These are phyloP conservation scores for Heterochromis multidens DNA, from an alignment of 2,113 vertebrate species.

Conservation along the genomic window DNA sequence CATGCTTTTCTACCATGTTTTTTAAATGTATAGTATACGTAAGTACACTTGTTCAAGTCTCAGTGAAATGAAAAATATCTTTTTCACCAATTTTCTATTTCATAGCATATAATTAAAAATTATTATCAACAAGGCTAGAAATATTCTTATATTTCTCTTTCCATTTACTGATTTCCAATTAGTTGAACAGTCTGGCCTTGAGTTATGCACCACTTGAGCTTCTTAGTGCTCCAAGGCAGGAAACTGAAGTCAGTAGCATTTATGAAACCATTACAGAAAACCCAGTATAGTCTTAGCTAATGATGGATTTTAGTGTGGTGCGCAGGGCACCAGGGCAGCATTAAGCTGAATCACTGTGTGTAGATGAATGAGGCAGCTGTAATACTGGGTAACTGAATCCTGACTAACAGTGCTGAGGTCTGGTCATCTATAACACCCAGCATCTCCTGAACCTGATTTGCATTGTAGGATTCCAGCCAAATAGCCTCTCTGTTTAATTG, in stretches of 20 bases:
- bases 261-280: background rate
- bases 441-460: conserved; percentile 11
- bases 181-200: background rate
- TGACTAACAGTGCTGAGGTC: background rate
- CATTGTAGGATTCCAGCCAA: conserved; percentile 26
- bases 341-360: background rate
- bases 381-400: background rate
- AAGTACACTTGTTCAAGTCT: background rate
- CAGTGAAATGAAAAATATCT: background rate
- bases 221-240: background rate
- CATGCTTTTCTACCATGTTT: background rate
- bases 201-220: background rate
- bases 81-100: background rate
- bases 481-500: conserved; percentile 24
- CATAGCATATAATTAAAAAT: background rate
- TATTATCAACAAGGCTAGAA: background rate
- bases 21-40: background rate
- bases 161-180: background rate
- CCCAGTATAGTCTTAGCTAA: background rate
- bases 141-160: background rate
- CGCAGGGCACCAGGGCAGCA: background rate
- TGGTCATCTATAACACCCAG: background rate
- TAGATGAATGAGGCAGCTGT: background rate
- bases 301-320: background rate
- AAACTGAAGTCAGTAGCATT: background rate